Percentiles rank a stretch among this genome's conserved stretches.
Evolutionary conservation across 2,888 invertebrate species (phyloP).

Genomic region (Molanna angustata): DNA sequence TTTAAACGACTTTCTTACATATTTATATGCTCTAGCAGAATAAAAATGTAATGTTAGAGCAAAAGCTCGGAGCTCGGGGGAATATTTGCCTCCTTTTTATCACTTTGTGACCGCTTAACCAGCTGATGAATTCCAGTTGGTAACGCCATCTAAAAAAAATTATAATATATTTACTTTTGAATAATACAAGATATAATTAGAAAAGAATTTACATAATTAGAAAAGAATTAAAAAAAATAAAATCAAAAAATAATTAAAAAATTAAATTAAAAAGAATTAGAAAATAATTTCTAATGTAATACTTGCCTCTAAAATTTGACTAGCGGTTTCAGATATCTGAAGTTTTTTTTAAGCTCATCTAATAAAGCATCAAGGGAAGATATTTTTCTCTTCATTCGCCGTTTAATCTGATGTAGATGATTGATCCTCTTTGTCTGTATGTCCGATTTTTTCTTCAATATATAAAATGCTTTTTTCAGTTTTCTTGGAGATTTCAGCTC

Average conservation of each 20-base stretch:
- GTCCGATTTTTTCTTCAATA: too few relatives aligned
- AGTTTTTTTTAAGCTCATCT: neutral
- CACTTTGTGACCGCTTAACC: neutral
- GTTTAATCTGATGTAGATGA: neutral
- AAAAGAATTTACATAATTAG: too few relatives aligned
- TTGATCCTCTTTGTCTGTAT: neutral
- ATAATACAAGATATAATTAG: too few relatives aligned
- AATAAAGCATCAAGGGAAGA: neutral
- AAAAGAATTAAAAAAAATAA: too few relatives aligned
- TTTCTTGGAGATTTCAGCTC: too few relatives aligned
- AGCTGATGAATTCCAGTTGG: neutral
- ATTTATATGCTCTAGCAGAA: neutral
- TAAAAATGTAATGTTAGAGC: neutral
- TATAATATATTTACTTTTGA: too few relatives aligned
- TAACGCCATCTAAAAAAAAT: neutral
- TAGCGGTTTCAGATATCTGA: neutral
- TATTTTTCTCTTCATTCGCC: neutral
- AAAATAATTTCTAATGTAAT: neutral
- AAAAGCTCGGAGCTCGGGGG: neutral
- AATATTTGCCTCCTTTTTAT: neutral
- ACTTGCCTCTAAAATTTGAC: neutral
- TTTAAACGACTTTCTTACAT: neutral
- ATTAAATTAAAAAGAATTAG: neutral
- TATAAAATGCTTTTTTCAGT: too few relatives aligned
- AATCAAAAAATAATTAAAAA: too few relatives aligned